Percentiles rank a stretch among this genome's conserved stretches.
phyloP scores from a whole-genome alignment of 2,888 invertebrate species.

The Microctonus brassicae region DNA sequence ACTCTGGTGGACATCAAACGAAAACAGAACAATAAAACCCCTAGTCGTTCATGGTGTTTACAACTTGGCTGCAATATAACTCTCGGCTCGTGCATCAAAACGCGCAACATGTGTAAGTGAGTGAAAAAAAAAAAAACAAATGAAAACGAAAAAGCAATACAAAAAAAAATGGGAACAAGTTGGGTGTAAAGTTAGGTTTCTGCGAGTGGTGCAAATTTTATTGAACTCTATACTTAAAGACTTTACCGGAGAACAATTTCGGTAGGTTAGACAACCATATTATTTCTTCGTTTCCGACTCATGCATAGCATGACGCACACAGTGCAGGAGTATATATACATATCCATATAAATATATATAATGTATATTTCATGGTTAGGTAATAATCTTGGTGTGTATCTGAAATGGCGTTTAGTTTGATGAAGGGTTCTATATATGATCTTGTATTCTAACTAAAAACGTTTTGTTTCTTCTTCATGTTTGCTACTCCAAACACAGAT shows the following conservation, averaged over 20 bases:
- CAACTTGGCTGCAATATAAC: slow-evolving; percentile 33
- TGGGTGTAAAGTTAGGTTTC: not conserved
- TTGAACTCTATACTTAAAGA: slow-evolving; percentile 42
- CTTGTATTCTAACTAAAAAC: slow-evolving; percentile 37
- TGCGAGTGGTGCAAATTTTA: slow-evolving; percentile 30
- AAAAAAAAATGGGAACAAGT: not conserved
- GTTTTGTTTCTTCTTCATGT: slow-evolving; percentile 4
- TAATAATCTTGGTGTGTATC: slow-evolving; percentile 60
- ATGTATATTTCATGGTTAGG: slow-evolving; percentile 27
- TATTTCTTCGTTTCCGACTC: slow-evolving; percentile 60
- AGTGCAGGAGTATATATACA: not conserved
- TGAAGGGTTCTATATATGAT: slow-evolving; percentile 68
- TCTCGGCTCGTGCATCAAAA: slow-evolving; percentile 23
- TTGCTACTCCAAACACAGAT: slow-evolving; percentile 2
- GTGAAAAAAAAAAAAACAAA: not conserved
- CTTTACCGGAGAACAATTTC: slow-evolving; percentile 45
- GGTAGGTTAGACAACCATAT: slow-evolving; percentile 44
- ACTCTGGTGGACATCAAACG: slow-evolving; percentile 15
- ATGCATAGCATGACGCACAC: not conserved
- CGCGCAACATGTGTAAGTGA: slow-evolving; percentile 16
- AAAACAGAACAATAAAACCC: slow-evolving; percentile 29
- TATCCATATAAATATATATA: slow-evolving; percentile 1
- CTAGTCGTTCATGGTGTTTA: slow-evolving; percentile 21
- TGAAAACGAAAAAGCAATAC: not conserved
- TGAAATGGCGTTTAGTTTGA: slow-evolving; percentile 64